A percentile compares a stretch with the other conserved stretches of the same genome.
Evolutionary conservation across 1,140 invertebrate genomes (phyloP).

Genomic region (Caerostris extrusa): DNA sequence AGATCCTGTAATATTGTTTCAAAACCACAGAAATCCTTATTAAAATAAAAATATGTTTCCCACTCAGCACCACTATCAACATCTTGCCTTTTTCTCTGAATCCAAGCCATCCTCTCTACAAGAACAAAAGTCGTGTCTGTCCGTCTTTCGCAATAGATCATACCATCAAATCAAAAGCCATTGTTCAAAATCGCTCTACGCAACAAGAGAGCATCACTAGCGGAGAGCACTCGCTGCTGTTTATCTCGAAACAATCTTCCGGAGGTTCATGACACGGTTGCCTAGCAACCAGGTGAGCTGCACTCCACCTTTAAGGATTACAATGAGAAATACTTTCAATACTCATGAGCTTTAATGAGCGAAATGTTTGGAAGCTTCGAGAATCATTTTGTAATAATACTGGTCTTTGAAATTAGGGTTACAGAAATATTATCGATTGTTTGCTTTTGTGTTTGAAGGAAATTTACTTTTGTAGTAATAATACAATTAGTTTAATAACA

Average conservation of each 20-base stretch:
- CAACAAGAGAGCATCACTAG: constrained; percentile 16
- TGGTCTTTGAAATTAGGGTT: background rate
- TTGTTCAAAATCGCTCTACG: constrained; percentile 56
- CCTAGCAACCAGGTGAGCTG: constrained; percentile 43
- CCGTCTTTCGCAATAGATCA: constrained; percentile 10
- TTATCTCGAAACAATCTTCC: constrained; percentile 53
- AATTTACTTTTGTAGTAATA: no score
- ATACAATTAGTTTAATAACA: no score
- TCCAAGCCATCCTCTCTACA: no score
- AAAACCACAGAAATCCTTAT: no score
- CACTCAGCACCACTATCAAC: no score
- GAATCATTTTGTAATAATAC: background rate
- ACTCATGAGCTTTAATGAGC: constrained; percentile 58
- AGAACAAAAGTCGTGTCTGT: background rate
- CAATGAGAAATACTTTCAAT: background rate
- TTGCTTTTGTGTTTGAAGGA: no score
- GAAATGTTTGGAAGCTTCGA: background rate
- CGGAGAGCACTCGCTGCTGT: constrained; percentile 2
- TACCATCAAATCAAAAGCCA: constrained; percentile 19
- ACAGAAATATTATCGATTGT: no score
- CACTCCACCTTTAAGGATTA: constrained; percentile 4
- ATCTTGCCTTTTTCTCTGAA: no score
- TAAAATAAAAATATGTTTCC: no score
- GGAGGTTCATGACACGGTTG: background rate
- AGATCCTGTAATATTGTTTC: no score